A percentile compares a stretch with the other conserved stretches of the same genome.
Conservation (phyloP, 64 coral and sea anemone genomes). For the Catalaphyllia jardinei region DNA sequence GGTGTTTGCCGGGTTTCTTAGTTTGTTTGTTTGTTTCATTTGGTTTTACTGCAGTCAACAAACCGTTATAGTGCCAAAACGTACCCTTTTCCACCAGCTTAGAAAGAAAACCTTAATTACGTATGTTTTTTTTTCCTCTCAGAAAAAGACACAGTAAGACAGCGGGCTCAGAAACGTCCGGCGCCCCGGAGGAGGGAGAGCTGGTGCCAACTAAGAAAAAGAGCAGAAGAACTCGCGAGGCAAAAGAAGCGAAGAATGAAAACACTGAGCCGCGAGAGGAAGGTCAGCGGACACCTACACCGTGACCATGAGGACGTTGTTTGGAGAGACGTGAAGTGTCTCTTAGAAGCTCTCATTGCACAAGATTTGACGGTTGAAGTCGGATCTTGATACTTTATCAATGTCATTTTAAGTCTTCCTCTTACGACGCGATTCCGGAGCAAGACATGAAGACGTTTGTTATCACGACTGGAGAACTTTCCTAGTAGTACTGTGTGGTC, state of each 20-base stretch:
- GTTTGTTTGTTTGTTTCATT: neutral
- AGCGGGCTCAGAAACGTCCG: conserved; percentile 25
- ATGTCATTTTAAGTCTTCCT: neutral
- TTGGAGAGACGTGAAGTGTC: neutral
- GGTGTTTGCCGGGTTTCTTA: neutral
- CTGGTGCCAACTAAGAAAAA: conserved; percentile 53
- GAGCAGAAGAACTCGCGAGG: conserved; percentile 62
- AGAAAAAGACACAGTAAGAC: conserved; percentile 66
- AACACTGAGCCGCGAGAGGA: conserved; percentile 56
- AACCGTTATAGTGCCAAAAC: too few species aligned
- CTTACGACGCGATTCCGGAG: neutral
- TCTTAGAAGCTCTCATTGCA: neutral
- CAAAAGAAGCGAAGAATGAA: conserved; percentile 43
- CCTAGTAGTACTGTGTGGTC: too few species aligned
- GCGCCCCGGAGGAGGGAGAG: conserved; percentile 67
- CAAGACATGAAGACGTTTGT: neutral
- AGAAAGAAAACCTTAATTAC: neutral
- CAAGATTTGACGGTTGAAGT: neutral
- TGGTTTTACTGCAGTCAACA: too few species aligned
- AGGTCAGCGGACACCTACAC: conserved; percentile 59
- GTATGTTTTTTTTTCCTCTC: neutral
- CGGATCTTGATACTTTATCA: neutral
- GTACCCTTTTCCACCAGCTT: neutral
- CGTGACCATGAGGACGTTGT: neutral
- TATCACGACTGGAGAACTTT: neutral